Conservation (phyloP, 2,888 invertebrate genomes). For the Leptothorax acervorum region DNA sequence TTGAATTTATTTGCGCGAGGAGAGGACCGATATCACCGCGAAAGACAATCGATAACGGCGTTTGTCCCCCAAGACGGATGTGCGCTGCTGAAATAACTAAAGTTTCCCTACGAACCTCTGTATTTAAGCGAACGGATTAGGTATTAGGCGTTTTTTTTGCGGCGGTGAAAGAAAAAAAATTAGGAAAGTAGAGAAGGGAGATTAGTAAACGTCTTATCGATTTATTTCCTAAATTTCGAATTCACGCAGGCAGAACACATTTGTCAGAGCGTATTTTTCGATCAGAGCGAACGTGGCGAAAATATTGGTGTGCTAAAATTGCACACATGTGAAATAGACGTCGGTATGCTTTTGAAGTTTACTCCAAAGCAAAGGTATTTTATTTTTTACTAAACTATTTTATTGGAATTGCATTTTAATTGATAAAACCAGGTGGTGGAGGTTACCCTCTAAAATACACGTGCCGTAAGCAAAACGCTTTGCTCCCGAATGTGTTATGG, state of each 20-base stretch:
- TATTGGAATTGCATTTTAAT: conserved; percentile 25
- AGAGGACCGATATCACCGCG: conserved; percentile 14
- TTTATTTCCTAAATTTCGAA: conserved; percentile 11
- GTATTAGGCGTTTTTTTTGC: conserved; percentile 10
- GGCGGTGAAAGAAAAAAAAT: background rate
- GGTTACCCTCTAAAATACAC: conserved; percentile 8
- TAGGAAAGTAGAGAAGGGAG: background rate
- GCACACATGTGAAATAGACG: background rate
- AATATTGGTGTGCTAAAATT: conserved; percentile 24
- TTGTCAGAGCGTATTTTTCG: background rate
- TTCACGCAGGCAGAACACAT: background rate
- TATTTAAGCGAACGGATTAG: conserved; percentile 39
- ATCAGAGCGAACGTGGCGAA: background rate
- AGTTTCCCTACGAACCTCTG: conserved; percentile 11
- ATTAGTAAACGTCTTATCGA: background rate
- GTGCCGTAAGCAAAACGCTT: conserved; percentile 11
- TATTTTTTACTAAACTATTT: background rate
- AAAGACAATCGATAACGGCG: conserved; percentile 50
- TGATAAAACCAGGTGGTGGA: background rate
- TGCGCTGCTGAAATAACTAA: conserved; percentile 22
- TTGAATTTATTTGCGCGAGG: conserved; percentile 49
- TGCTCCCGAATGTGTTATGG: conserved; percentile 12
- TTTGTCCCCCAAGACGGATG: conserved; percentile 18
- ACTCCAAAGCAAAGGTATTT: background rate
- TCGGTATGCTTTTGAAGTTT: no score